Evolutionary conservation across 2,797 vertebrate genomes (phyloP), one percentile per base, ranked within the genome.

Genomic region (Rachycentron canadum): DNA sequence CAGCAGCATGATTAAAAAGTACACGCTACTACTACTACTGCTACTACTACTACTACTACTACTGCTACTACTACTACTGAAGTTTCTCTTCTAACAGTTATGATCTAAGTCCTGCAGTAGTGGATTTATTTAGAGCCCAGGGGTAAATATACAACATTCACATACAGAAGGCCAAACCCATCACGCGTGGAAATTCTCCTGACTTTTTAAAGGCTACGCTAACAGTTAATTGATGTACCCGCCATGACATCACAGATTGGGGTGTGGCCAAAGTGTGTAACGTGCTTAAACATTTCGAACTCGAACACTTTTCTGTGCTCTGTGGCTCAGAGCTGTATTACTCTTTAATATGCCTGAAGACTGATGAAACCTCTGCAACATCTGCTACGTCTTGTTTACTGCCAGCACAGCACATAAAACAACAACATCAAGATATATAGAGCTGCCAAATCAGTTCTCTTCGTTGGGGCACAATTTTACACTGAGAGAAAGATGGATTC

Each of bases 371-470:
- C 58, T 36, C 40, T 52, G 3, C 59, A 61, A 74, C 75, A 75
- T 85, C 71, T 57, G 73, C 52, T 65, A 0, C 67, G 23, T 41
- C 30, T 36, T 16, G 17, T 21, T 52, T 7, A 45, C 55, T 43
- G 26, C 43, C 47, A 56, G 40, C n/a, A 5, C 57, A 38, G 14
- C 28, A 17, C 58, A 71, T 53, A 32, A 58, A 69, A 79, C 68
- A 62, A 36, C 52, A 41, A 38, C 30, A 64, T 75, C n/a, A 16
- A 23, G 52, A 73, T 65, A 23, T 25, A 34, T n/a, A 34, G n/a
- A 58, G 58, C 53, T 21, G 17, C 41, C 50, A 52, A 66, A 52
- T 73, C n/a, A 71, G 76, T 70, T 55, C 43, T 19, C 41, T 76
- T 69, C 62, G 26, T 16, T 4, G 0, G 10, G 69, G 79, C 38